phyloP scores from a whole-genome alignment of 64 coral and sea anemone genomes.

The Pocillopora verrucosa region DNA sequence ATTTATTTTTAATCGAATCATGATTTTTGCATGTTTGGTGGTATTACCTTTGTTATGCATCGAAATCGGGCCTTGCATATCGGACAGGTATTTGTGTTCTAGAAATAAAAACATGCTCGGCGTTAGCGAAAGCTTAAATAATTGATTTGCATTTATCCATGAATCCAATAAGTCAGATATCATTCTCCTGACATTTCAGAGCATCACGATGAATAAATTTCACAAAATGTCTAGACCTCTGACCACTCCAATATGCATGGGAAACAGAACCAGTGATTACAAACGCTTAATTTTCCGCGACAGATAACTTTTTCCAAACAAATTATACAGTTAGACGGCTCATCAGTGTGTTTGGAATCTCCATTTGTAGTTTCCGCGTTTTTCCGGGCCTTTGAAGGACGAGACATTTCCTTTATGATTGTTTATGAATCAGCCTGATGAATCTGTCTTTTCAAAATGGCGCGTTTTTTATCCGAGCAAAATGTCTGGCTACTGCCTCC shows the following conservation, averaged over 20 bases:
- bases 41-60: conserved; percentile 93
- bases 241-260: conserved; percentile 94
- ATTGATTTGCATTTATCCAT: conserved; percentile 21
- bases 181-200: conserved; percentile 3
- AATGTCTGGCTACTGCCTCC: conserved; percentile 70
- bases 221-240: conserved; percentile 58
- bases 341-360: conserved; percentile 23
- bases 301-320: conserved; percentile 92
- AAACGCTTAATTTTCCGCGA: conserved; percentile 92
- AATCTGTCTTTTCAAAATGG: conserved; percentile 61
- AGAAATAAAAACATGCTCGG: conserved; percentile 34
- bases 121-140: conserved; percentile 21
- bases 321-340: conserved; percentile 79
- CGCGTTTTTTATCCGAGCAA: conserved; percentile 52
- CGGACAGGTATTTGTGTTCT: conserved; percentile 99
- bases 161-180: background rate
- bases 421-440: background rate
- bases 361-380: background rate
- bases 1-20: conserved; percentile 26
- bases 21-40: background rate
- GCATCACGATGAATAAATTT: background rate
- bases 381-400: background rate
- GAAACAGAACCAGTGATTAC: conserved; percentile 98
- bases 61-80: conserved; percentile 96
- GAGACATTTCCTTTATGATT: conserved; percentile 26